Percentiles rank a stretch among this genome's conserved stretches.
These are phyloP conservation scores for Tetrao urogallus DNA, from an alignment of 2,113 vertebrate genomes.

Conservation along the genomic window DNA sequence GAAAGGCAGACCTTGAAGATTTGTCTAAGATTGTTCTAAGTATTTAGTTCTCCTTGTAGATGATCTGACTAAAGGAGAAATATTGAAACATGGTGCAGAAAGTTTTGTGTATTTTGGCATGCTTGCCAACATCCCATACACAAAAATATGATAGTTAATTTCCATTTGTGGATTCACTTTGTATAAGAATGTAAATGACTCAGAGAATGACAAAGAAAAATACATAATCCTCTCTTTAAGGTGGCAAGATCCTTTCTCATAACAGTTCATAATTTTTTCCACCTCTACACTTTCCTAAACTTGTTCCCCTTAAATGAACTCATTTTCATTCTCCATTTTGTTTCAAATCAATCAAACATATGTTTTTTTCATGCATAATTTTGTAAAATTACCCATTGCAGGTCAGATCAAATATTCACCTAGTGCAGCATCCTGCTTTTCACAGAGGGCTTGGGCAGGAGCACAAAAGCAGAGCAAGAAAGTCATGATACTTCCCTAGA, in stretches of 20 bases:
- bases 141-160: not conserved
- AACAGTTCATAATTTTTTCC: not conserved
- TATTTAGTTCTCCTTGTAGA: not conserved
- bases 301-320: not conserved
- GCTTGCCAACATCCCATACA: not conserved
- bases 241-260: not conserved
- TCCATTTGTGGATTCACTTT: not conserved
- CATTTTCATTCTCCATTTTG: constrained; percentile 6
- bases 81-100: not conserved
- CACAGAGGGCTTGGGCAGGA: not conserved
- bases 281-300: not conserved
- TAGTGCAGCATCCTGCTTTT: not conserved
- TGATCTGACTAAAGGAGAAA: not conserved
- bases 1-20: not conserved
- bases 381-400: not conserved
- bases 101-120: not conserved
- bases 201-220: not conserved
- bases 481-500: not conserved
- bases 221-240: not conserved
- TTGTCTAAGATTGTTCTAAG: not conserved
- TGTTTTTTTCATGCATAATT: not conserved
- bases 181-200: not conserved
- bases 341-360: constrained; percentile 8
- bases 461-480: not conserved
- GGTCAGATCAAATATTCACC: not conserved